Percentiles rank a stretch among this genome's conserved stretches.
Evolutionary conservation across 2,797 vertebrate species (phyloP).

Genomic region (Hippopotamyrus pictus): DNA sequence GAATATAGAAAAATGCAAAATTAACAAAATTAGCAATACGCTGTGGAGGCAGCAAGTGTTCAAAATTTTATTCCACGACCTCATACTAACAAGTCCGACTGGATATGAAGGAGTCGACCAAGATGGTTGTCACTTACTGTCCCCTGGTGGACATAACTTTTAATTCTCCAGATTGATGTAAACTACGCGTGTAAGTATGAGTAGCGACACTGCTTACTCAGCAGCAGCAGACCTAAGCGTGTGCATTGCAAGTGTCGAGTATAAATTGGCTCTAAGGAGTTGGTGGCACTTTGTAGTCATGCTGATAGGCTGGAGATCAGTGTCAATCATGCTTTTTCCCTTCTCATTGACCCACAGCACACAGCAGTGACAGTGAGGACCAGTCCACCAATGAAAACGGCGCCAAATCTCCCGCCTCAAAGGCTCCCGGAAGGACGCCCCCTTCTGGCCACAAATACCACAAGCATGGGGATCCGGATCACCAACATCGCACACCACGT

Average conservation of each 20-base stretch:
- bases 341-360: slow-evolving; percentile 42
- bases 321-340: neutral
- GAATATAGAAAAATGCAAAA: neutral
- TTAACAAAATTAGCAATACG: neutral
- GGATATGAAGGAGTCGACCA: neutral
- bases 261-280: neutral
- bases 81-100: neutral
- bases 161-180: neutral
- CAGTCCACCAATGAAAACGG: slow-evolving; percentile 60
- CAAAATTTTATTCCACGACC: neutral
- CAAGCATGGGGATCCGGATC: slow-evolving; percentile 60
- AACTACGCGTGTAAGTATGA: neutral
- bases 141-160: neutral
- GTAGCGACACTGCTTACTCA: neutral
- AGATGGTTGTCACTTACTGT: neutral
- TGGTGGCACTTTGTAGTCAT: neutral
- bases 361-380: slow-evolving; percentile 78
- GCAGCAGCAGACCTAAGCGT: neutral
- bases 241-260: neutral
- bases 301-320: neutral
- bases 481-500: slow-evolving; percentile 53
- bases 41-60: neutral
- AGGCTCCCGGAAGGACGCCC: slow-evolving; percentile 57
- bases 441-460: slow-evolving; percentile 67
- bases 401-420: slow-evolving; percentile 56